Percentiles rank a stretch among this genome's conserved stretches.
Evolutionary conservation across 2,797 vertebrate species (phyloP).

Genomic region (Acanthornis magna): DNA sequence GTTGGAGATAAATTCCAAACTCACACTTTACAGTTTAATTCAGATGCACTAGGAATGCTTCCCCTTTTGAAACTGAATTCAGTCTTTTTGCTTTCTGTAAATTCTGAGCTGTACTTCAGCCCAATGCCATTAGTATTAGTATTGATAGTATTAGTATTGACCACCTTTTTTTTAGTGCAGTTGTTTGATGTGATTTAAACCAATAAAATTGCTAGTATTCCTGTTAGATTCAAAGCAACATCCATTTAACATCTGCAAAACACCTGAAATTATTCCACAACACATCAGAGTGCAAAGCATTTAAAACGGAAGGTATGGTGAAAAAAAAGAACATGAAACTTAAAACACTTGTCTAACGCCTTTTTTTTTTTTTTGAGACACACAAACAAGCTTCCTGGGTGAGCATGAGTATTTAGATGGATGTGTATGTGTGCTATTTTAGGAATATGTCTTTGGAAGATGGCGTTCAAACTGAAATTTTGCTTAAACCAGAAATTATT

Average conservation of each 20-base stretch:
- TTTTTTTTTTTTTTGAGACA: neutral
- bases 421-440: neutral
- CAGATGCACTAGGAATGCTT: neutral
- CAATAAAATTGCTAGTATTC: constrained; percentile 47
- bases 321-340: neutral
- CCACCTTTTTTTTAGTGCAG: constrained; percentile 45
- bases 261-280: constrained; percentile 38
- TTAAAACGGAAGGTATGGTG: neutral
- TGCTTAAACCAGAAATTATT: neutral
- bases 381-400: neutral
- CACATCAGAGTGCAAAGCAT: neutral
- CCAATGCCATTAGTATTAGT: constrained; percentile 15
- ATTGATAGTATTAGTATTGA: neutral
- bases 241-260: constrained; percentile 56
- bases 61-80: neutral
- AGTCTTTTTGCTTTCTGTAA: constrained; percentile 11
- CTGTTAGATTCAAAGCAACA: constrained; percentile 43
- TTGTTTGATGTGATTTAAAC: constrained; percentile 54
- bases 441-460: neutral
- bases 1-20: neutral
- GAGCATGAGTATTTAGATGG: neutral
- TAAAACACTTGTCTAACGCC: neutral
- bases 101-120: neutral
- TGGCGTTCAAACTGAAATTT: neutral
- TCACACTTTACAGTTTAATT: neutral